Evolutionary conservation across 2,113 vertebrate genomes (phyloP).

Genomic region (Dromiciops gliroides): DNA sequence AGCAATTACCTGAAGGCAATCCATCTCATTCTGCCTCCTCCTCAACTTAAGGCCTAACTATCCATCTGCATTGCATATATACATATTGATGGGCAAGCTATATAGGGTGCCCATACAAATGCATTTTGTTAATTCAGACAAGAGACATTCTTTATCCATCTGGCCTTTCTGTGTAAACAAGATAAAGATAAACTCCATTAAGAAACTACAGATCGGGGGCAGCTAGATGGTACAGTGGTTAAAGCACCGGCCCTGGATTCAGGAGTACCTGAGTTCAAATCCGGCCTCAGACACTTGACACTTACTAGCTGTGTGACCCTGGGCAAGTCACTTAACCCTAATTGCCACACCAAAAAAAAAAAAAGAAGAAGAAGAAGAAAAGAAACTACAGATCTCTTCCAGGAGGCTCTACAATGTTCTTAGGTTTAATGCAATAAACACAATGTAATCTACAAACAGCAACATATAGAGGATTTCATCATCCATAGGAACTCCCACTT

Average conservation of each 20-base stretch:
- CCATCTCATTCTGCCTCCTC: not conserved
- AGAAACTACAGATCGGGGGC: not conserved
- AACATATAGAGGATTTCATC: not conserved
- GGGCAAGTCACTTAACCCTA: no score
- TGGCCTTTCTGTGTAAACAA: not conserved
- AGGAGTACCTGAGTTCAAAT: no score
- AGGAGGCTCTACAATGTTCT: not conserved
- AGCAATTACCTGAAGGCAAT: not conserved
- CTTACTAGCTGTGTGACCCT: no score
- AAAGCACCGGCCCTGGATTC: no score
- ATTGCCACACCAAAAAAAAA: no score
- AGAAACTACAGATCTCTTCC: not conserved
- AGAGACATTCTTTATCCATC: not conserved
- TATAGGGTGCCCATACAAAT: not conserved
- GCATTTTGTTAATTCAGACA: not conserved
- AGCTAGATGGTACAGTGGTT: no score
- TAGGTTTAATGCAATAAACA: not conserved
- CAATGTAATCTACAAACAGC: not conserved
- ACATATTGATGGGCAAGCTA: not conserved
- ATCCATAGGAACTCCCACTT: not conserved
- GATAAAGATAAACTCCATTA: not conserved
- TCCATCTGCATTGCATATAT: not conserved
- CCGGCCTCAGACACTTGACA: no score
- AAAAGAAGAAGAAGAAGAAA: no score
- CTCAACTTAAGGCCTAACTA: not conserved